Evolutionary conservation across 2,113 vertebrate genomes (phyloP), one percentile per base, ranked within the genome.

Genomic region (Myotis lucifugus): DNA sequence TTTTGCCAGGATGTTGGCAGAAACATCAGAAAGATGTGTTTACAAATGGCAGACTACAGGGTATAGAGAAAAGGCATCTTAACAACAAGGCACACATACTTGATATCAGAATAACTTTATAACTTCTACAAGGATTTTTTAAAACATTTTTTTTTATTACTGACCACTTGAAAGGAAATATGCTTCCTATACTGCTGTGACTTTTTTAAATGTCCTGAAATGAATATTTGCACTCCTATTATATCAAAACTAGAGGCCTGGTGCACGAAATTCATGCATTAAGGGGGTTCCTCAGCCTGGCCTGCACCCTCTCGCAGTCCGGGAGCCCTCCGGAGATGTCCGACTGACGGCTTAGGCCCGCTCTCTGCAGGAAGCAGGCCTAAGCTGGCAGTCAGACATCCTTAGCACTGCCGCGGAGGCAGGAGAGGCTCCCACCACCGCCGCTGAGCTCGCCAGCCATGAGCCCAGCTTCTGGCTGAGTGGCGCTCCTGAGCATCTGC

Each of bases 21-120:
- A 99, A 99, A 99, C 99, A 99, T 99, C 99, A 99, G 99, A 99
- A 99, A 99, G 99, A 99, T 99, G 99, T 99, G 99, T 99, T 99
- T 99, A 99, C 99, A 98, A 99, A 98, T 99, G 97, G 98, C 97
- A 98, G 98, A 99, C 96, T 99, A 99, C 98, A 97, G 98, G 98
- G 98, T 99, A 98, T 99, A 92, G 97, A 97, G 98, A 98, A 98
- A 97, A 98, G 99, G 98, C 98, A 99, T 99, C 99, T 99, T 98
- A 97, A 98, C 96, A 98, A 96, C 98, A 97, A 97, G 98, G 97
- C 98, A 88, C 59, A 97, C 97, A 93, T 74, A 66, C 69, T 97
- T 82, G 64, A 90, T 95, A 92, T 93, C 69, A 74, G 95, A 97
- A 76, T 97, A 96, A 97, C 97, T 98, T 98, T 94, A 56, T 90